Evolutionary conservation across 1,140 invertebrate species (phyloP), one percentile per base, ranked within the genome.

Genomic region (Leucophenga varia): DNA sequence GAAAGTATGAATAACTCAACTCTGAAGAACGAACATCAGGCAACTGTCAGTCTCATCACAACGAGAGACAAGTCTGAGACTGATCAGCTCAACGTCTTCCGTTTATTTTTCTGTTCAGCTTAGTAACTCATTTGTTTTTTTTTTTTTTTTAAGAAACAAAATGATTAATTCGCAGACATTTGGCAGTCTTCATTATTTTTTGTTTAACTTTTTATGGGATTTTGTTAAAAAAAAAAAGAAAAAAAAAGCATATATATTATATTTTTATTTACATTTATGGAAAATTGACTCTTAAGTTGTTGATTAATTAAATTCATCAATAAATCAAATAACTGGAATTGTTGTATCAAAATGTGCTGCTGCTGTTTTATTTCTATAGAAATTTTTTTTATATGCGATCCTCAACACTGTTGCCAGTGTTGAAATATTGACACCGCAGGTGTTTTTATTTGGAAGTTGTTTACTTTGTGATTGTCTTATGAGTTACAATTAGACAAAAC

Each of bases 401-500:
- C 48, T 68, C 64, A 68, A 68, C 64, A 68, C 64, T 57, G 64
- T 56, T 59, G 64, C 57, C 60, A 53, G 64, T 68, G 64, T 68
- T 68, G 64, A 68, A 68, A 68, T 68, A 68, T 68, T 68, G 64
- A 64, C 64, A 68, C 64, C 64, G 60, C 64, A 68, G 64, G 64
- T 69, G 64, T 49, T 68, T 64, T 58, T 59, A 64, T 58, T 55
- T 53, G 60, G 64, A 68, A 67, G 59, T n/a, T n/a, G n/a, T n/a
- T n/a, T n/a, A n/a, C n/a, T n/a, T n/a, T n/a, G n/a, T n/a, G n/a
- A n/a, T n/a, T n/a, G n/a, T n/a, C n/a, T n/a, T n/a, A n/a, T n/a
- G n/a, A n/a, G n/a, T 67, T 53, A 44, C 25, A 28, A 28, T 28
- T 28, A 28, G 25, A 12, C 25, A 28, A 12, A 28, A 28, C 25